A percentile compares a stretch with the other conserved stretches of the same genome.
Evolutionary conservation across 2,797 vertebrate genomes (phyloP).

Genomic region (Chelmon rostratus): DNA sequence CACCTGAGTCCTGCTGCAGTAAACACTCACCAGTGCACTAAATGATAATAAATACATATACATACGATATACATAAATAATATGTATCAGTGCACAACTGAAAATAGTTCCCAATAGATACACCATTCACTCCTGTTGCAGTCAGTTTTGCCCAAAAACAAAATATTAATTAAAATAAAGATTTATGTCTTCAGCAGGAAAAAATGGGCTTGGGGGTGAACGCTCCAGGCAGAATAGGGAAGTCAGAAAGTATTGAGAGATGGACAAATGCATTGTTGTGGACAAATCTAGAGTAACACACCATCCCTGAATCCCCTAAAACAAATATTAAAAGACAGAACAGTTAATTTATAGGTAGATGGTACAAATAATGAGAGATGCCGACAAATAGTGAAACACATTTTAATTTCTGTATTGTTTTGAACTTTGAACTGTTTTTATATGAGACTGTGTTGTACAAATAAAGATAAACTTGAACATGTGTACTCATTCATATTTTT

Average conservation of each 20-base stretch:
- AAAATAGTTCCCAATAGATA: conserved; percentile 12
- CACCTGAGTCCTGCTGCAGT: not conserved
- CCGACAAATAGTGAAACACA: not conserved
- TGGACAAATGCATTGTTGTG: not conserved
- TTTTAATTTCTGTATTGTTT: not conserved
- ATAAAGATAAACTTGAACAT: not conserved
- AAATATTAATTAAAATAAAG: not conserved
- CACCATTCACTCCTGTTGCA: not conserved
- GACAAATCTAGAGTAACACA: not conserved
- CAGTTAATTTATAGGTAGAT: not conserved
- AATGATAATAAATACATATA: too few species aligned
- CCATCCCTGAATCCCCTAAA: not conserved
- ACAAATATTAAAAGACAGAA: not conserved
- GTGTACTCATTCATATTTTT: too few species aligned
- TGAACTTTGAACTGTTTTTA: not conserved
- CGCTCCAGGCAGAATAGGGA: not conserved
- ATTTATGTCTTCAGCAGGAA: fast-evolving
- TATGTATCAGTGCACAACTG: not conserved
- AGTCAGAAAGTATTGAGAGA: not conserved
- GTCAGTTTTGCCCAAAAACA: not conserved
- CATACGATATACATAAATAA: too few species aligned
- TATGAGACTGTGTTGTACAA: too few species aligned
- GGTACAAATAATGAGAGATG: too few species aligned
- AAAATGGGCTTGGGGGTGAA: not conserved
- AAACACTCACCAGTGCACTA: too few species aligned